These are phyloP conservation scores for Xerus inauris DNA, from an alignment of 2,113 vertebrate genomes.

Conservation along the genomic window DNA sequence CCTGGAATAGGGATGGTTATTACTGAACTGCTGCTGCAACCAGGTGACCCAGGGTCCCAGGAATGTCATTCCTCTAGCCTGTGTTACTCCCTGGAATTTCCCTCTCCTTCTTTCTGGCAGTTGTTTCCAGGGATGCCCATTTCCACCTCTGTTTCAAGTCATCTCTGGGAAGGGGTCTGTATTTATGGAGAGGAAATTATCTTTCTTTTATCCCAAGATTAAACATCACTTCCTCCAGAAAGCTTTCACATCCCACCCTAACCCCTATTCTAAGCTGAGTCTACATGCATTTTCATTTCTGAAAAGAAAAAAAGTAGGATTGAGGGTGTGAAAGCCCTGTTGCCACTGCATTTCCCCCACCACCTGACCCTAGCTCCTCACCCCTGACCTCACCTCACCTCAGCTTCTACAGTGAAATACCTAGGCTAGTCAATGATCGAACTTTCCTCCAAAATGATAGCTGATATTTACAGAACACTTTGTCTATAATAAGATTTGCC, in stretches of 20 bases:
- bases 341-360: background rate
- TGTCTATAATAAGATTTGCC: background rate
- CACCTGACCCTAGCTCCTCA: fast-evolving
- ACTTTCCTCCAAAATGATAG: background rate
- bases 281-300: background rate
- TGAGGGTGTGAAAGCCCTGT: background rate
- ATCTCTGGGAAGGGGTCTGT: background rate
- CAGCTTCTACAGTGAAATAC: background rate
- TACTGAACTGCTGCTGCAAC: background rate
- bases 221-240: background rate
- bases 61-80: background rate
- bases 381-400: background rate
- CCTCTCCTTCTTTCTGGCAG: background rate
- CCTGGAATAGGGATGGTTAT: background rate
- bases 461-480: background rate
- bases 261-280: background rate
- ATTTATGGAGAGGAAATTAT: background rate
- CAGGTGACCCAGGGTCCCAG: background rate
- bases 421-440: background rate
- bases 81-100: background rate
- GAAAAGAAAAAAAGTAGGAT: background rate
- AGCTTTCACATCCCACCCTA: no score
- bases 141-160: background rate
- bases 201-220: background rate
- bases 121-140: background rate